Conservation (phyloP, 2,888 invertebrate genomes). For the Chironomus riparius region DNA sequence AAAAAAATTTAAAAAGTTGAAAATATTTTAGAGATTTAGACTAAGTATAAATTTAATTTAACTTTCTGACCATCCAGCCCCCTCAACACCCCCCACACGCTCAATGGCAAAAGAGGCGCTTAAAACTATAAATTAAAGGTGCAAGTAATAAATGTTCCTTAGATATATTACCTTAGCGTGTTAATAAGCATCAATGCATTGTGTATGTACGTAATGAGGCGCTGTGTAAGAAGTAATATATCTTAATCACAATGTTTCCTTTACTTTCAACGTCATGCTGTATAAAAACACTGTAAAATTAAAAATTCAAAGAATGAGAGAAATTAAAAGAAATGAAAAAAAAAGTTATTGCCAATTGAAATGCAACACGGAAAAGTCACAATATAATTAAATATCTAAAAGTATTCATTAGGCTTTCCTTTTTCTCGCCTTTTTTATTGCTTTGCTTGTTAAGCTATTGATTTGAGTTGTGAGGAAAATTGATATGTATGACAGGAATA, state of each 20-base stretch:
- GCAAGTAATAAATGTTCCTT: background rate
- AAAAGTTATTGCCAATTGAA: background rate
- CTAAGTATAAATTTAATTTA: too few relatives aligned
- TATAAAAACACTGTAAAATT: background rate
- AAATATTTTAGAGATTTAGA: too few relatives aligned
- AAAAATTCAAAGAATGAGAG: background rate
- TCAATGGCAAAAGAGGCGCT: background rate
- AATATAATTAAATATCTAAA: background rate
- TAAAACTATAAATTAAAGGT: background rate
- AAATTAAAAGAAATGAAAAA: too few relatives aligned
- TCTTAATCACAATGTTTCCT: conserved; percentile 10
- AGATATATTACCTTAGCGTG: background rate
- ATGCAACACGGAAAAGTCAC: background rate
- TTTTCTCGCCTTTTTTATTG: too few relatives aligned
- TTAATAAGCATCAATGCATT: conserved; percentile 11
- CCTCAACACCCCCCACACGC: background rate
- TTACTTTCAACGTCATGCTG: background rate
- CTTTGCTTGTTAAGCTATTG: too few relatives aligned
- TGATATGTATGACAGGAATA: too few relatives aligned
- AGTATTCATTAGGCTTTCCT: background rate
- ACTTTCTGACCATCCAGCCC: too few relatives aligned
- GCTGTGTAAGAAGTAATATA: conserved; percentile 6
- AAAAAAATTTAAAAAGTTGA: too few relatives aligned
- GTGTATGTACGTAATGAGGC: conserved; percentile 1
- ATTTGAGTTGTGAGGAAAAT: too few relatives aligned